Evolutionary conservation across 23 tunicate genomes (phyloP).

Genomic region (Ascidia mentula): DNA sequence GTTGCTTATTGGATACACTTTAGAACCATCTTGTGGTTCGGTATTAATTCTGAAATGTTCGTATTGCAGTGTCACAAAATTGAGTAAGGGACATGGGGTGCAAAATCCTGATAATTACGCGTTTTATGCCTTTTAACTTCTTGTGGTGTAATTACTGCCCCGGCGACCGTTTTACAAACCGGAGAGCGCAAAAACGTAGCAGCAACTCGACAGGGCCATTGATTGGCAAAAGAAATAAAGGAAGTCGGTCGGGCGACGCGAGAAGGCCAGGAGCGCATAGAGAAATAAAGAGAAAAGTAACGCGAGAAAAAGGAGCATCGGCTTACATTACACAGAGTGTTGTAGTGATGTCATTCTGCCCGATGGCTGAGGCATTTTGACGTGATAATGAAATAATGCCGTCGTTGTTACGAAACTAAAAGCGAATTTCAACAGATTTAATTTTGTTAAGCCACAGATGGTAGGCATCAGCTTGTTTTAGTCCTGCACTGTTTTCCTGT

Average conservation of each 20-base stretch:
- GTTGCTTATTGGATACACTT: background rate
- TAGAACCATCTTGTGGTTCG: no score
- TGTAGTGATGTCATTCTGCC: constrained; percentile 60
- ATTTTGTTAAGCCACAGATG: background rate
- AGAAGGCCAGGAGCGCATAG: constrained; percentile 3
- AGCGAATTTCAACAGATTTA: background rate
- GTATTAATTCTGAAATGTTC: no score
- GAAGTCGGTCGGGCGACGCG: constrained; percentile 14
- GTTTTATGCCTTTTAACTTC: background rate
- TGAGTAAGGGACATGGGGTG: background rate
- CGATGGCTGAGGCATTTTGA: constrained; percentile 49
- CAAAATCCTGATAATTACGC: background rate
- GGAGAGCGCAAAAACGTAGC: constrained; percentile 32
- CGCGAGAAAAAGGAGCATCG: constrained; percentile 35
- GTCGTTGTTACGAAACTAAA: constrained; percentile 6
- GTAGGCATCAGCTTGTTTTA: background rate
- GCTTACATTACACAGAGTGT: constrained; percentile 34
- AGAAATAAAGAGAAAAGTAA: constrained; percentile 45
- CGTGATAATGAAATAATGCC: constrained; percentile 50
- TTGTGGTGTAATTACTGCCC: constrained; percentile 9
- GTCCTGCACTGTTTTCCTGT: background rate
- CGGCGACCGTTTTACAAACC: constrained; percentile 15
- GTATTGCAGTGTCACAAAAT: no score
- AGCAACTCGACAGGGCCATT: constrained; percentile 36
- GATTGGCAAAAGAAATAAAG: constrained; percentile 36